Percentiles rank a stretch among this genome's conserved stretches.
Evolutionary conservation across 2,113 vertebrate genomes (phyloP).

Genomic region (Platysteira castanea): DNA sequence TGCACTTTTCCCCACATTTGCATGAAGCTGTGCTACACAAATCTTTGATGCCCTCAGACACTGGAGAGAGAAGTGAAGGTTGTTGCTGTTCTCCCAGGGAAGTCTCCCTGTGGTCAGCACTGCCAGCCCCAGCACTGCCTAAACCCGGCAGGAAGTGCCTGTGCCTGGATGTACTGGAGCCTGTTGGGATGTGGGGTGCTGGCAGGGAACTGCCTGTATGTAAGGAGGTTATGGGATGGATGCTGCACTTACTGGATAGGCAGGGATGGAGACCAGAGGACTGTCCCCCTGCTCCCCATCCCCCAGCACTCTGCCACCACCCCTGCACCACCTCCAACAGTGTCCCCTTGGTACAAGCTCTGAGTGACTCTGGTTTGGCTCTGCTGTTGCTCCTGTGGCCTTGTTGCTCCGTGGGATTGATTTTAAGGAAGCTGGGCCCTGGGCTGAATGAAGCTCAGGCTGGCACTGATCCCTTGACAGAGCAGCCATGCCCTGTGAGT

Average conservation of each 20-base stretch:
- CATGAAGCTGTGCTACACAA: not conserved
- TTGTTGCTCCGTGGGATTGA: not conserved
- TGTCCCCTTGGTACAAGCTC: fast-evolving
- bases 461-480: fast-evolving
- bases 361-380: not conserved
- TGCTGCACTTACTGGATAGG: not conserved
- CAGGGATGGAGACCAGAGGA: not conserved
- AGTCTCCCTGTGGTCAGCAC: not conserved
- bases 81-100: fast-evolving
- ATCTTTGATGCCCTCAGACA: not conserved
- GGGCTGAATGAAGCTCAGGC: not conserved
- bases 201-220: not conserved
- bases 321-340: fast-evolving
- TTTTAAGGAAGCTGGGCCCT: not conserved
- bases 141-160: not conserved
- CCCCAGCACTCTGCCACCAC: not conserved
- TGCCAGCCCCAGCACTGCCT: not conserved
- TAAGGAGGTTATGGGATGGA: not conserved
- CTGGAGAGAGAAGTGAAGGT: not conserved
- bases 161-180: not conserved
- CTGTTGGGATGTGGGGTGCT: fast-evolving
- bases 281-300: not conserved
- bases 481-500: fast-evolving
- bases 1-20: not conserved
- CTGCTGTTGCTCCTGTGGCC: not conserved